phyloP scores from a whole-genome alignment of 2,797 vertebrate species.

The Tokudaia muenninki region DNA sequence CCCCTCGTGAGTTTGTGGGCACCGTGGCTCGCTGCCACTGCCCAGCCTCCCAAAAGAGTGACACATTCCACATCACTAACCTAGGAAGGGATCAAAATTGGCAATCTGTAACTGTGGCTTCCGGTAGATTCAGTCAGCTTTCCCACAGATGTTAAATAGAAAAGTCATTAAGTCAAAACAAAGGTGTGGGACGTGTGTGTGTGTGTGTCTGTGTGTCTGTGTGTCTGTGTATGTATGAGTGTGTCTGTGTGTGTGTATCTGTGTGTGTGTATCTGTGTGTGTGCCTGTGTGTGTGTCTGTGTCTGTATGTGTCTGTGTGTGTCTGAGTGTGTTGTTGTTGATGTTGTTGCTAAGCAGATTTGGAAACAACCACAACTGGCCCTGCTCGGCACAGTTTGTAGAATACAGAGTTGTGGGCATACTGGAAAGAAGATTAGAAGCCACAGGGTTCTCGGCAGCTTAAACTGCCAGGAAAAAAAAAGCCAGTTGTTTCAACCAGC shows the following conservation, averaged over 20 bases:
- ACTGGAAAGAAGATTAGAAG: not conserved
- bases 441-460: rapidly evolving
- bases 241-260: not conserved
- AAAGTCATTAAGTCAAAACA: not conserved
- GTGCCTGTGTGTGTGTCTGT: not conserved
- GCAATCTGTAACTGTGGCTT: not conserved
- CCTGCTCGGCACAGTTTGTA: not conserved
- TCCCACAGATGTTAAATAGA: not conserved
- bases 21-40: not conserved
- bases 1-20: not conserved
- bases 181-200: not conserved
- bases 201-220: too few relatives aligned
- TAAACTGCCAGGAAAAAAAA: not conserved
- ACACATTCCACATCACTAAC: not conserved
- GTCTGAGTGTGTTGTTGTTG: not conserved
- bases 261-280: not conserved
- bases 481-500: not conserved
- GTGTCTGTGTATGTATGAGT: not conserved
- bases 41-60: not conserved
- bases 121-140: not conserved
- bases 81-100: not conserved
- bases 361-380: not conserved
- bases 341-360: not conserved
- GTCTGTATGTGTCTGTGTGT: not conserved
- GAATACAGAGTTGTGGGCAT: not conserved